phyloP scores from a whole-genome alignment of 2,888 invertebrate species.

The Parnassius smintheus region DNA sequence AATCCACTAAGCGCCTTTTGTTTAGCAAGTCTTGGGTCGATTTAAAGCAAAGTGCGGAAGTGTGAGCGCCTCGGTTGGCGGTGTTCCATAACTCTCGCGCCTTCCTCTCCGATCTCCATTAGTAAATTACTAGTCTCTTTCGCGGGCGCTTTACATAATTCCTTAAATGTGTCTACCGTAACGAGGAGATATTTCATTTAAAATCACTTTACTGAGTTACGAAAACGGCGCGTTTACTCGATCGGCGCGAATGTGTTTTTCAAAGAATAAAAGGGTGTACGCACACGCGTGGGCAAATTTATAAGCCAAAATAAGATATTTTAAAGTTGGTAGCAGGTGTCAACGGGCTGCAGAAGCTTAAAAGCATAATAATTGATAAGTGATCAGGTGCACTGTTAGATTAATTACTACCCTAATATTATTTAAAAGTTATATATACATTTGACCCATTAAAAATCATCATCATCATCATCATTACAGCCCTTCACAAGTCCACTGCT shows the following conservation, averaged over 20 bases:
- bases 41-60: neutral
- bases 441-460: too few species aligned
- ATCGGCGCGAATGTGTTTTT: constrained; percentile 3
- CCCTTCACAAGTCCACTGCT: too few species aligned
- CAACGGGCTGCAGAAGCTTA: too few species aligned
- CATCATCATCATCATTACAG: too few species aligned
- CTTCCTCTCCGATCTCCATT: neutral
- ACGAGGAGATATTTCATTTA: constrained; percentile 12
- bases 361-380: too few species aligned
- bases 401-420: too few species aligned
- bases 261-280: neutral
- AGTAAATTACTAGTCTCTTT: constrained; percentile 10
- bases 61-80: neutral
- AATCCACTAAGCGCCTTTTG: too few species aligned
- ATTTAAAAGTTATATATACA: too few species aligned
- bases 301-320: too few species aligned
- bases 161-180: constrained; percentile 11
- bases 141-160: constrained; percentile 12
- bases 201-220: constrained; percentile 15
- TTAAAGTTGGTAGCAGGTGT: too few species aligned
- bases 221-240: constrained; percentile 4
- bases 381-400: too few species aligned
- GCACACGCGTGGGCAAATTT: neutral
- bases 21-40: neutral
- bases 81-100: neutral